Evolutionary conservation across 2,888 invertebrate genomes (phyloP), one percentile per base, ranked within the genome.

Genomic region (Nemoura dubitans): DNA sequence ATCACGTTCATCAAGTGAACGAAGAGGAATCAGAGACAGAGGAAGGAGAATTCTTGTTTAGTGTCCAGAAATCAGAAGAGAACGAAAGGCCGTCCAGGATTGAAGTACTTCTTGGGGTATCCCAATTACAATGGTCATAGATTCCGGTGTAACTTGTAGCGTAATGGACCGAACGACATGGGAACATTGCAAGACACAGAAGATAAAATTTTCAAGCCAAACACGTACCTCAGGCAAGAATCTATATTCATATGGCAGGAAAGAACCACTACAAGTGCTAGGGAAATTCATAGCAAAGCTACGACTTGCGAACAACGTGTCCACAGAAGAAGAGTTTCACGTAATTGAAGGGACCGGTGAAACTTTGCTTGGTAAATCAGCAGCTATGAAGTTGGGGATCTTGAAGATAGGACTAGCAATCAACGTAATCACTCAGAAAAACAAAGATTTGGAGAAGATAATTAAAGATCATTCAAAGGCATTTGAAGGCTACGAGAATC

Each of bases 101-200:
- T 16, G 27, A n/a, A 76, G 25, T 86, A 0, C 3, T 76, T 25
- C 77, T 87, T 21, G 87, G 87, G 87, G 86, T 36, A 83, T 87
- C 77, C n/a, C 16, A 6, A n/a, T 76, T 10, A 36, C 83, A 16
- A 25, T 86, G 25, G 16, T 87, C 43, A 83, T 86, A 29, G 87
- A 86, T 76, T 87, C 86, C 30, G 87, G 87, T 16, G 76, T 86
- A 21, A 25, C 77, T 2, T 86, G 83, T n/a, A 87, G 86, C 83
- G 83, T 87, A 25, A 76, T 87, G 0, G 87, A 83, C 27, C 5
- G 25, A 42, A 16, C 16, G 14, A 83, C 83, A 21, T 87, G 87
- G 87, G 25, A 76, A 76, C 14, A 6, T 27, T 81, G 42, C 16
- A 87, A 87, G 29, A 26, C 30, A 36, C 82, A 80, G 25, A 59